These are phyloP conservation scores for Leuciscus waleckii DNA, from an alignment of 2,797 vertebrate genomes.

Conservation along the genomic window DNA sequence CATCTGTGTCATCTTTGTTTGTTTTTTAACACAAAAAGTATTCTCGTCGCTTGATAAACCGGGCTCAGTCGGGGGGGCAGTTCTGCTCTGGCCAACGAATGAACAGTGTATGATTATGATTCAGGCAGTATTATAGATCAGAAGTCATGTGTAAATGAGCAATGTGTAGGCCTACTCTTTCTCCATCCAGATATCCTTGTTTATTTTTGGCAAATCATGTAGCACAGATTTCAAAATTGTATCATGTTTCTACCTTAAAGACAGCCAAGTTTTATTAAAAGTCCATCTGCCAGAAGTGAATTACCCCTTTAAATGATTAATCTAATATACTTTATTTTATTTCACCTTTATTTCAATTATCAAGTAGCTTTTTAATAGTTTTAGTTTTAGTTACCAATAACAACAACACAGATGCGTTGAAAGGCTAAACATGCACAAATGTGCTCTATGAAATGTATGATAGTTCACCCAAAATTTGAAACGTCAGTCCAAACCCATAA, in stretches of 20 bases:
- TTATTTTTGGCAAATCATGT: too few relatives aligned
- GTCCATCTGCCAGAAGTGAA: background rate
- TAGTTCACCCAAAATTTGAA: background rate
- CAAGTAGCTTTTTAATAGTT: background rate
- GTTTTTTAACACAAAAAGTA: too few relatives aligned
- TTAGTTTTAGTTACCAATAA: background rate
- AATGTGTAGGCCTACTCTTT: background rate
- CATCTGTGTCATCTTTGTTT: too few relatives aligned
- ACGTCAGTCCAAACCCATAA: background rate
- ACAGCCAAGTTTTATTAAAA: too few relatives aligned
- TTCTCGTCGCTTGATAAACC: too few relatives aligned
- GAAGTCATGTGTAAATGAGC: background rate
- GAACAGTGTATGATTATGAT: too few relatives aligned
- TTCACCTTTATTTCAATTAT: background rate
- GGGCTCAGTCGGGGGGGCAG: too few relatives aligned
- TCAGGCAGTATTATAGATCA: too few relatives aligned
- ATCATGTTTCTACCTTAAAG: too few relatives aligned
- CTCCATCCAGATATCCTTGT: too few relatives aligned
- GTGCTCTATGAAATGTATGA: background rate
- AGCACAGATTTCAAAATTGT: too few relatives aligned
- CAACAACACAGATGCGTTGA: background rate
- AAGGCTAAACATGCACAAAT: background rate
- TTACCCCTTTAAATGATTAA: background rate
- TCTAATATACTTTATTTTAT: background rate
- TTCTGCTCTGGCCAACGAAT: too few relatives aligned